A percentile compares a stretch with the other conserved stretches of the same genome.
Conservation (phyloP, 2,113 vertebrate genomes). For the Psophia crepitans region DNA sequence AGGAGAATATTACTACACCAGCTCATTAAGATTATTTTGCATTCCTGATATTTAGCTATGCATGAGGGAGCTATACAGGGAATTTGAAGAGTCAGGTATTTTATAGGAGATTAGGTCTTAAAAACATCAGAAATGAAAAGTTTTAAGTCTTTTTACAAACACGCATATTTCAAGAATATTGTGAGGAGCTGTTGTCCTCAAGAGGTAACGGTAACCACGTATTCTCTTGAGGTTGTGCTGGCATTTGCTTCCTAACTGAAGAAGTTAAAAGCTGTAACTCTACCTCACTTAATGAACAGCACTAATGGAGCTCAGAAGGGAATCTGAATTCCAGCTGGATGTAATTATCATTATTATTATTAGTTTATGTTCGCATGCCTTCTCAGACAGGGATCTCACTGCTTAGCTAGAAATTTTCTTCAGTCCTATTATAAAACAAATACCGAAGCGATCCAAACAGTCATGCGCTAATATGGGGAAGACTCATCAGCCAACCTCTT, state of each 20-base stretch:
- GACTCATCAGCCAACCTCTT: neutral
- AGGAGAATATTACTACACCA: neutral
- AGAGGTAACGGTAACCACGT: neutral
- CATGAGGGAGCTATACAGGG: neutral
- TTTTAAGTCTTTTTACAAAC: neutral
- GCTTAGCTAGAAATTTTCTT: neutral
- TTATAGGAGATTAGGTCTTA: neutral
- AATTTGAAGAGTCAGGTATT: conserved; percentile 28
- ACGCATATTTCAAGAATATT: neutral
- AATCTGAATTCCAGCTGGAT: conserved; percentile 25
- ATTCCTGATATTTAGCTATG: neutral
- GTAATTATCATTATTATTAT: neutral
- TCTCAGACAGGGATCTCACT: neutral
- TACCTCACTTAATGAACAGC: neutral
- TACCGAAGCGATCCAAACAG: neutral
- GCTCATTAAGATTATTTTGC: conserved; percentile 32
- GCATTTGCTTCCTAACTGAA: neutral
- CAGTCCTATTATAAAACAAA: neutral
- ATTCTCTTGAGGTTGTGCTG: neutral
- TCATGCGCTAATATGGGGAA: neutral
- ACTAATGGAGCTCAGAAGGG: neutral
- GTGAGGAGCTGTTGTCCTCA: neutral
- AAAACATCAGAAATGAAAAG: conserved; percentile 18
- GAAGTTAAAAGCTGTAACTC: neutral
- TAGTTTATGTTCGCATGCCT: neutral